A percentile compares a stretch with the other conserved stretches of the same genome.
These are phyloP conservation scores for Orussus abietinus DNA, from an alignment of 1,140 invertebrate species.

Conservation along the genomic window DNA sequence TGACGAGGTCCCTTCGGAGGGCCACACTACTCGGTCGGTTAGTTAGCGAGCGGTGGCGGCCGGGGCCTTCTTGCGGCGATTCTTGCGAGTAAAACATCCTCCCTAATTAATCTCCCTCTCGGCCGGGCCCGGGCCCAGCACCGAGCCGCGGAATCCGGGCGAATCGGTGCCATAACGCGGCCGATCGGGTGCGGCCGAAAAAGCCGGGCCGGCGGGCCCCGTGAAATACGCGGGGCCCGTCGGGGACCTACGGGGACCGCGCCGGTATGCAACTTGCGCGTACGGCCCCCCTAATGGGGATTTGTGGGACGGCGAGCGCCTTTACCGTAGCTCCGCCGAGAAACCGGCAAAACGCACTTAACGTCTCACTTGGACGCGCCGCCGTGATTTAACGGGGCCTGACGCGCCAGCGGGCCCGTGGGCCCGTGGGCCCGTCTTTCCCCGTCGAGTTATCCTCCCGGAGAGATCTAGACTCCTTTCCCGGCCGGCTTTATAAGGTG, in stretches of 20 bases:
- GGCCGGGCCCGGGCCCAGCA: conserved; percentile 21
- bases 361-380: conserved; percentile 22
- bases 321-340: conserved; percentile 2
- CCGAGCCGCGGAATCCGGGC: conserved; percentile 4
- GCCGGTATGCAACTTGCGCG: background rate
- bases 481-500: too few species aligned
- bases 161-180: conserved; percentile 24
- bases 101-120: conserved; percentile 44
- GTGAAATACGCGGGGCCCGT: conserved; percentile 18
- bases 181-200: conserved; percentile 4
- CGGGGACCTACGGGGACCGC: conserved; percentile 21
- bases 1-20: conserved; percentile 29
- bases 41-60: conserved; percentile 33
- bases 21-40: conserved; percentile 25
- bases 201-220: conserved; percentile 12
- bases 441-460: too few species aligned
- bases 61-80: conserved; percentile 29
- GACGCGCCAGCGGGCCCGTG: too few species aligned
- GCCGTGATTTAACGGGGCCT: too few species aligned
- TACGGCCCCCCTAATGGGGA: conserved; percentile 18
- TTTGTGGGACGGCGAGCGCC: conserved; percentile 16
- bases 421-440: too few species aligned
- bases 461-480: too few species aligned
- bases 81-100: conserved; percentile 46
- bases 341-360: conserved; percentile 20